These are phyloP conservation scores for Leptinotarsa haldemani DNA, from an alignment of 2,888 invertebrate species.

Conservation along the genomic window DNA sequence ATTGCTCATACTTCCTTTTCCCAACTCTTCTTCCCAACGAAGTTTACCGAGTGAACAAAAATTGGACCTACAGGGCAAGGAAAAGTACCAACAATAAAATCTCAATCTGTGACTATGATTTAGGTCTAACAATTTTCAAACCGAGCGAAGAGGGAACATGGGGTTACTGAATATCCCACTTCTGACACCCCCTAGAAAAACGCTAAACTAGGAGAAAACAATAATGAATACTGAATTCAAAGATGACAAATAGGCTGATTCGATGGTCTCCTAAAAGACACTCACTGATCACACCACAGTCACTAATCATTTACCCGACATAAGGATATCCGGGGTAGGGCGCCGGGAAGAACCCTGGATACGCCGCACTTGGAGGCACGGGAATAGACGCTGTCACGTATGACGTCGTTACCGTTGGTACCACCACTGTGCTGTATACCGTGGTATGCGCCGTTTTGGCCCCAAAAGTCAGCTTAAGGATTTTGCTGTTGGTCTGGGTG, in stretches of 20 bases:
- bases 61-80: too few relatives aligned
- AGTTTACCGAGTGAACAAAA: too few relatives aligned
- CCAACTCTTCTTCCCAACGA: too few relatives aligned
- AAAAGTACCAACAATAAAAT: too few relatives aligned
- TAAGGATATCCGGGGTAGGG: slow-evolving; percentile 80
- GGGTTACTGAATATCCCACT: neutral
- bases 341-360: slow-evolving; percentile 82
- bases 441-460: slow-evolving; percentile 91
- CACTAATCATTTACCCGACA: slow-evolving; percentile 71
- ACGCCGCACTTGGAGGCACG: slow-evolving; percentile 75
- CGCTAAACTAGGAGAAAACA: neutral
- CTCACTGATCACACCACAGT: neutral
- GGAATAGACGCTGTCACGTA: slow-evolving; percentile 85
- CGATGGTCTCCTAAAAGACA: neutral
- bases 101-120: too few relatives aligned
- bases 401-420: slow-evolving; percentile 86
- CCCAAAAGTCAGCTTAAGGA: slow-evolving; percentile 89
- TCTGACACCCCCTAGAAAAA: neutral
- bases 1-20: too few relatives aligned
- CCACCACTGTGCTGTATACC: slow-evolving; percentile 83
- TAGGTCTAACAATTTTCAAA: too few relatives aligned
- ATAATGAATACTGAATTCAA: neutral
- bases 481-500: slow-evolving; percentile 82
- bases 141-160: too few relatives aligned
- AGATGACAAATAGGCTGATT: neutral